A percentile compares a stretch with the other conserved stretches of the same genome.
Conservation (phyloP, 2,888 invertebrate genomes). For the Mythimna vitellina region DNA sequence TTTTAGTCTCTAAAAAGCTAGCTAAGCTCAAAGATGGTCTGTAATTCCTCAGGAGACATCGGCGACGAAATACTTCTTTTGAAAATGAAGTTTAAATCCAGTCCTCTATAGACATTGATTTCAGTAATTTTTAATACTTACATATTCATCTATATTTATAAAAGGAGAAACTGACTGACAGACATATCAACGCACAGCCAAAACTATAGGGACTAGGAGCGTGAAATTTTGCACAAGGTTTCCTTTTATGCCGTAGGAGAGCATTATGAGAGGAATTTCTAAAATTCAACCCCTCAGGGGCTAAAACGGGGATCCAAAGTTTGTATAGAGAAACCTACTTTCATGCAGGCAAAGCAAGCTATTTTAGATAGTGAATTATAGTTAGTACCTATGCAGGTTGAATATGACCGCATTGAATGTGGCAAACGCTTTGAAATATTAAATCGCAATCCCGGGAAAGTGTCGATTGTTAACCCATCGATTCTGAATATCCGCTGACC, state of each 20-base stretch:
- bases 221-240: too few species aligned
- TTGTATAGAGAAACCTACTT: too few species aligned
- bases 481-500: conserved; percentile 47
- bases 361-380: not conserved
- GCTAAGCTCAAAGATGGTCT: conserved; percentile 17
- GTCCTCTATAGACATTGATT: not conserved
- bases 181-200: too few species aligned
- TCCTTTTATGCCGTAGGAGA: too few species aligned
- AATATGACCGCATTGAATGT: not conserved
- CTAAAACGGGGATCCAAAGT: too few species aligned
- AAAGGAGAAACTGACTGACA: too few species aligned
- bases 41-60: conserved; percentile 20
- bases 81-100: conserved; percentile 1
- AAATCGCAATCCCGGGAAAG: conserved; percentile 23
- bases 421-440: conserved; percentile 2
- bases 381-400: not conserved
- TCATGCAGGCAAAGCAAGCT: too few species aligned
- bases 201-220: too few species aligned
- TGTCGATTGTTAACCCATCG: conserved; percentile 28
- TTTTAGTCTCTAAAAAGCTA: conserved; percentile 10
- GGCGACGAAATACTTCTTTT: conserved; percentile 20
- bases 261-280: too few species aligned
- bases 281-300: too few species aligned
- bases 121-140: too few species aligned
- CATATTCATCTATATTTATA: not conserved